Conservation (phyloP, 2,888 invertebrate genomes). For the Philereme vetulata region DNA sequence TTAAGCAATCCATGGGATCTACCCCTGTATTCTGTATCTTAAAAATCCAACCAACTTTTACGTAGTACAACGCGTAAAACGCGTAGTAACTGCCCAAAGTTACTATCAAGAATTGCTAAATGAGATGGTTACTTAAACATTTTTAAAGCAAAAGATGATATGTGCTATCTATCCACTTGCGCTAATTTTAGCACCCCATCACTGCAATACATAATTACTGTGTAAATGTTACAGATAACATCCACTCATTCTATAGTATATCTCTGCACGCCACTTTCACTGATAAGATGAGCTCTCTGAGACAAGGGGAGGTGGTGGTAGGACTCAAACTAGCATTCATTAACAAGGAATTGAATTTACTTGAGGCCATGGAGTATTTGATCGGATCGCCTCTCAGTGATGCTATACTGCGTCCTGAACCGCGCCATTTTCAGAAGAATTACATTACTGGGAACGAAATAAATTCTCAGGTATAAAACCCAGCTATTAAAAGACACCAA, state of each 20-base stretch:
- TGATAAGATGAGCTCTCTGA: constrained; percentile 60
- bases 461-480: constrained; percentile 55
- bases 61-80: no score
- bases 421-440: constrained; percentile 63
- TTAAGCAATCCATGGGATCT: no score
- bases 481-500: no score
- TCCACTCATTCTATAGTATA: constrained; percentile 63
- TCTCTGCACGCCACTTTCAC: constrained; percentile 66
- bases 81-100: no score
- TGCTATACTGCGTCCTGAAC: constrained; percentile 84
- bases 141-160: no score
- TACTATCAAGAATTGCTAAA: no score
- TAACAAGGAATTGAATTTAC: constrained; percentile 80
- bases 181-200: no score
- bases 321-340: constrained; percentile 63
- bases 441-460: constrained; percentile 41
- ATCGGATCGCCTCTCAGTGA: constrained; percentile 83
- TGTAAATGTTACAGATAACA: constrained; percentile 59
- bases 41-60: no score
- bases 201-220: neutral
- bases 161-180: no score
- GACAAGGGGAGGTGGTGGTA: constrained; percentile 59
- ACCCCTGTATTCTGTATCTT: no score
- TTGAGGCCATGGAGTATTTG: constrained; percentile 86
- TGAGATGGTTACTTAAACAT: no score